Percentiles rank a stretch among this genome's conserved stretches.
Conservation (phyloP, 2,888 invertebrate genomes). For the Creontiades dilutus region DNA sequence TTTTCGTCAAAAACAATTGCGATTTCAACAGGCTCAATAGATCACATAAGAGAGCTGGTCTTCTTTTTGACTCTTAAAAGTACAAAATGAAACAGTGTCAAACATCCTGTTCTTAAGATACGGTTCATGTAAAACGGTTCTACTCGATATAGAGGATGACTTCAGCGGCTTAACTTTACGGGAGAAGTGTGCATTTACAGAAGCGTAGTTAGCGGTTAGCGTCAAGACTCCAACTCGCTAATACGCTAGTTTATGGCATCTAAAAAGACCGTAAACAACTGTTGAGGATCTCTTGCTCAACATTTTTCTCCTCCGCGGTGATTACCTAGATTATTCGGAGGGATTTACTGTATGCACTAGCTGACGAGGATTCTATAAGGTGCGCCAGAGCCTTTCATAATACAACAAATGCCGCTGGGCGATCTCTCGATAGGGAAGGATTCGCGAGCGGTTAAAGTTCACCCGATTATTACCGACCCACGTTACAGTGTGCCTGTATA, state of each 20-base stretch:
- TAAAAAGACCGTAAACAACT: neutral
- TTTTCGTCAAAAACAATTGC: too few species aligned
- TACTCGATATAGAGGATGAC: neutral
- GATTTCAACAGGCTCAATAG: too few species aligned
- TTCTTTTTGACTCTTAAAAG: neutral
- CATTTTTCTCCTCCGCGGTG: neutral
- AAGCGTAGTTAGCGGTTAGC: neutral
- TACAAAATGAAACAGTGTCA: too few species aligned
- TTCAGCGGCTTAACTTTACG: neutral
- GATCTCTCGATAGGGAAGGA: neutral
- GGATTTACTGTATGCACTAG: neutral
- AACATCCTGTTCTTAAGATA: too few species aligned
- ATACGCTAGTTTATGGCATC: neutral
- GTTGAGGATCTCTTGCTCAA: neutral
- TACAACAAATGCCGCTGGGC: neutral
- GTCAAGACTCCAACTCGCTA: neutral
- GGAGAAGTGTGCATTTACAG: neutral
- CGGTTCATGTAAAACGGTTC: neutral
- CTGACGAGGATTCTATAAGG: neutral
- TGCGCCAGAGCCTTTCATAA: neutral
- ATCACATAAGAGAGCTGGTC: too few species aligned
- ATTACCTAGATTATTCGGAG: neutral
- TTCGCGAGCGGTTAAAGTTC: constrained; percentile 26
- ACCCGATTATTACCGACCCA: constrained; percentile 32
- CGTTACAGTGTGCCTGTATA: neutral